phyloP scores from a whole-genome alignment of 2,113 vertebrate species.

The Sinocyclocheilus anophthalmus region DNA sequence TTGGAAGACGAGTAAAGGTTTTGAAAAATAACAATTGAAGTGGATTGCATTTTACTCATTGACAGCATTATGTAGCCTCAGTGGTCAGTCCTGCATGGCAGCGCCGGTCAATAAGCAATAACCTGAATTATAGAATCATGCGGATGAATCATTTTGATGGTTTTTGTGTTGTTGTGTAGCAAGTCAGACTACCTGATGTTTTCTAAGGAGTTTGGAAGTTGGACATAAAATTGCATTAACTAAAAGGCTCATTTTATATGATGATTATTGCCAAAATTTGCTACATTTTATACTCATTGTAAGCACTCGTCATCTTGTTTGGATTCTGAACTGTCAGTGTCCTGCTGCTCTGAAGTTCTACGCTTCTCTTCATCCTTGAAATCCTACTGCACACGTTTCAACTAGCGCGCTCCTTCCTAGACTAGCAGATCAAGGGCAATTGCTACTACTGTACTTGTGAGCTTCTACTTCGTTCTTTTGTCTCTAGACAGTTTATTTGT shows the following conservation, averaged over 20 bases:
- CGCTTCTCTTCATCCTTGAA: background rate
- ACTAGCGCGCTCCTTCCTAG: background rate
- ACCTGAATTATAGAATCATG: slow-evolving; percentile 58
- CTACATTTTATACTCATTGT: slow-evolving; percentile 41
- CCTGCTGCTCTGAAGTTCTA: background rate
- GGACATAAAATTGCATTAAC: background rate
- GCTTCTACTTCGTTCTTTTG: background rate
- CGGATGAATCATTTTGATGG: slow-evolving; percentile 36
- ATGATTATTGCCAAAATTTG: slow-evolving; percentile 23
- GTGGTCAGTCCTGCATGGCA: slow-evolving; percentile 68
- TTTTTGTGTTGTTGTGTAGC: slow-evolving; percentile 31
- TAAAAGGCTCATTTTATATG: slow-evolving; percentile 24
- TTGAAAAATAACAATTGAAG: background rate
- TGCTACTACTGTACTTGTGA: slow-evolving; percentile 14
- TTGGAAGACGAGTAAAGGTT: background rate
- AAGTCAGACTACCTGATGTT: slow-evolving; percentile 21
- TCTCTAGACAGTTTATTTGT: background rate
- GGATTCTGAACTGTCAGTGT: background rate
- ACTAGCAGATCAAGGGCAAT: slow-evolving; percentile 7
- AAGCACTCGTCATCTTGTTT: background rate
- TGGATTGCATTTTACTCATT: slow-evolving; percentile 50
- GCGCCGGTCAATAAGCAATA: slow-evolving; percentile 77
- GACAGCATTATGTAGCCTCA: slow-evolving; percentile 75
- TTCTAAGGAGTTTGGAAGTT: slow-evolving; percentile 1
- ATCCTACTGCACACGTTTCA: background rate